Base-by-base conservation (phyloP, 2,797 vertebrate genomes). In the Xerus rutilus region DNA sequence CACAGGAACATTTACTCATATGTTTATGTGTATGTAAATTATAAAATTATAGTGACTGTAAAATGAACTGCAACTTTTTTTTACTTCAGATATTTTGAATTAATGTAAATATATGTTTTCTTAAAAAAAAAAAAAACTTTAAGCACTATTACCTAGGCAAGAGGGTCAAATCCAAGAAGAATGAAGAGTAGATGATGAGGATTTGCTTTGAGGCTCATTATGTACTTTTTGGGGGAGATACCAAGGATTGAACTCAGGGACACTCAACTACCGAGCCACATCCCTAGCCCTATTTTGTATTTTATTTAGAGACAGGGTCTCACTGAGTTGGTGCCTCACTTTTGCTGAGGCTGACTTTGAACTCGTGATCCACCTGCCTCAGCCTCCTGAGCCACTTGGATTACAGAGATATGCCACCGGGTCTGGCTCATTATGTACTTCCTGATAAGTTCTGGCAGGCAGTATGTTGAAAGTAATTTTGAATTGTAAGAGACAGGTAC, bases 391-490 rank as follows among this genome's bases (percentile, higher is more conserved):
- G 39, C 39, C 39, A 39, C 39, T 39, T 39, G 39, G 39, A 39
- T 39, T 39, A 39, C 39, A 39, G 39, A 39, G 39, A 39, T 39
- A 39, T 39, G 39, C 39, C 39, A 39, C 39, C 39, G 39, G 39
- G 39, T 39, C 39, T 39, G 0, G 57, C 92, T 95, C 30, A 86
- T 94, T 65, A 32, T 91, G 9, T 77, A 35, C 21, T 76, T 94
- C 79, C 79, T 91, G 35, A n/a, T 90, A 78, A n/a, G 25, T 64
- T 74, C 59, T 91, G 62, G 7, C 65, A 96, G 64, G 5, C 11
- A 92, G 21, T 81, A 43, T 93, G 59, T 88, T 96, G 39, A 91
- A 86, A 84, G 81, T 39, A 64, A 89, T 72, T 84, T 28, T 92
- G 35, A 87, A 94, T 59, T 84, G 9, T 30, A 92, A 92, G 30